phyloP scores from a whole-genome alignment of 1,140 invertebrate species.

The Bradysia coprophila region DNA sequence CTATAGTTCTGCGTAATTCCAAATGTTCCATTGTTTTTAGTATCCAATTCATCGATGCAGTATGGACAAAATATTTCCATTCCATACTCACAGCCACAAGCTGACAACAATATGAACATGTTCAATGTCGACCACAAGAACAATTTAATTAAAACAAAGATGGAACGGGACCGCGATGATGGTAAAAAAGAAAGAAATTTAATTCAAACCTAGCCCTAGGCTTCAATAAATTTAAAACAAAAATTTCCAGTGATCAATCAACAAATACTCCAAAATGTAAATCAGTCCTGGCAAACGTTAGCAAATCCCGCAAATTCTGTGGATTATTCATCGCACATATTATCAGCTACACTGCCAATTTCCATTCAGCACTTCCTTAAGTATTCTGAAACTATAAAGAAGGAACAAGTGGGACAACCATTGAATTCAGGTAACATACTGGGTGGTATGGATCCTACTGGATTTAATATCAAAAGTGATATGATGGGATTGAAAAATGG shows the following conservation, averaged over 20 bases:
- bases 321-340: constrained; percentile 24
- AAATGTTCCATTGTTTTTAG: no score
- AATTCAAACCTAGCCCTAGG: neutral
- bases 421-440: constrained; percentile 11
- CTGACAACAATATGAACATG: constrained; percentile 23
- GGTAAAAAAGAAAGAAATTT: constrained; percentile 13
- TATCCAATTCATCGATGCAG: constrained; percentile 13
- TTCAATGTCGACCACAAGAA: constrained; percentile 23
- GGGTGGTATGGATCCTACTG: constrained; percentile 8
- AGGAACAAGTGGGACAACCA: constrained; percentile 12
- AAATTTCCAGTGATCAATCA: constrained; percentile 18
- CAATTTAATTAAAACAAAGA: constrained; percentile 24
- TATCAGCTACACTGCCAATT: constrained; percentile 25
- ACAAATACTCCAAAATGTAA: constrained; percentile 25
- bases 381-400: constrained; percentile 25
- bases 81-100: constrained; percentile 23
- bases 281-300: constrained; percentile 24
- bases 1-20: no score
- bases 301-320: constrained; percentile 24
- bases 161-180: constrained; percentile 24
- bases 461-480: constrained; percentile 2
- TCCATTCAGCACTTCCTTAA: constrained; percentile 25
- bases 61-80: constrained; percentile 25
- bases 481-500: neutral
- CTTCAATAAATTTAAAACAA: neutral